Evolutionary conservation across 2,888 invertebrate species (phyloP).

Genomic region (Spisula subtruncata): DNA sequence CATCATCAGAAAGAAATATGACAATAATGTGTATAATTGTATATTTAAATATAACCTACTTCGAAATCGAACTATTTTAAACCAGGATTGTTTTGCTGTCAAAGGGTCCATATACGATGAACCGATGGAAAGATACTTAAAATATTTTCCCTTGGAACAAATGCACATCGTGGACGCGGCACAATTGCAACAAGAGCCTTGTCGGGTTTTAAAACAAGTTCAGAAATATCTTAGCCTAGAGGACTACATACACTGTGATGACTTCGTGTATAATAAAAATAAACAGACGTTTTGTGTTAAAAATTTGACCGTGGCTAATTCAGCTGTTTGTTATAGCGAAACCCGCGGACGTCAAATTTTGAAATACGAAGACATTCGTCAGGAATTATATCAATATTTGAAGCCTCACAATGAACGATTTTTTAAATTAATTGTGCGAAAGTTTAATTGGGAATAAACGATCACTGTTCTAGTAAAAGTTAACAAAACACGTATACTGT

Average conservation of each 20-base stretch:
- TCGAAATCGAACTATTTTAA: conserved; percentile 82
- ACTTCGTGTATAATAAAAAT: conserved; percentile 98
- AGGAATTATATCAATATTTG: conserved; percentile 86
- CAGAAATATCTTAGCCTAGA: conserved; percentile 82
- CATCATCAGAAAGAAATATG: conserved; percentile 77
- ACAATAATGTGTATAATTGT: conserved; percentile 41
- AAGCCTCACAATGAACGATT: conserved; percentile 83
- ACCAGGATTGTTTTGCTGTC: conserved; percentile 87
- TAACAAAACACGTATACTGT: background rate
- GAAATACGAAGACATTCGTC: conserved; percentile 88
- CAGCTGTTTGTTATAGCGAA: conserved; percentile 95
- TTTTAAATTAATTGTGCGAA: conserved; percentile 94
- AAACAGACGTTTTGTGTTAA: conserved; percentile 97
- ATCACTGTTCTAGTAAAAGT: background rate
- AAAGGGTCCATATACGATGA: conserved; percentile 87
- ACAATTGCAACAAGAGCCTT: conserved; percentile 78
- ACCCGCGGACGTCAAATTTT: conserved; percentile 93
- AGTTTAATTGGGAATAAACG: background rate
- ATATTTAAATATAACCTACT: conserved; percentile 66
- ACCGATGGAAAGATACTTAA: conserved; percentile 96
- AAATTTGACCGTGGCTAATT: conserved; percentile 86
- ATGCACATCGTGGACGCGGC: conserved; percentile 94
- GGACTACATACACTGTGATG: conserved; percentile 89
- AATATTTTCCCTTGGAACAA: conserved; percentile 96
- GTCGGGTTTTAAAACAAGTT: conserved; percentile 76